A percentile compares a stretch with the other conserved stretches of the same genome.
phyloP scores from a whole-genome alignment of 2,888 invertebrate species.

The Pyralis farinalis region DNA sequence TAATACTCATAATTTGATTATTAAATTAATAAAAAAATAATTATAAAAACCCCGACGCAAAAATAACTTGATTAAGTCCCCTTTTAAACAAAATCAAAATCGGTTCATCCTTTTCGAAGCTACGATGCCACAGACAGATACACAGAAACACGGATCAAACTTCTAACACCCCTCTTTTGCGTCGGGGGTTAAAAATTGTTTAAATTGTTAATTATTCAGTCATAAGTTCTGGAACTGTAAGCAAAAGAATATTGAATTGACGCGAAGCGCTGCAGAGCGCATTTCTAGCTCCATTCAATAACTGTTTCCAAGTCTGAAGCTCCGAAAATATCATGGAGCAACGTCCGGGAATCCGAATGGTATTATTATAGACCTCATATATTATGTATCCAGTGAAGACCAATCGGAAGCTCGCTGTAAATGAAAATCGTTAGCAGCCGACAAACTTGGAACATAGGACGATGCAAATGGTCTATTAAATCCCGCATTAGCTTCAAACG shows the following conservation, averaged over 20 bases:
- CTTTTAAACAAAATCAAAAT: too few species aligned
- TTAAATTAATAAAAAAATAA: too few species aligned
- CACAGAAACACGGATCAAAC: too few species aligned
- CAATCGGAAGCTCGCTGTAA: constrained; percentile 53
- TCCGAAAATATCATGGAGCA: constrained; percentile 64
- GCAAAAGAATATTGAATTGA: neutral
- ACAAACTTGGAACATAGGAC: constrained; percentile 39
- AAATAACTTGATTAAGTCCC: too few species aligned
- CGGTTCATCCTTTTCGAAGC: too few species aligned
- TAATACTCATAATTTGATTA: too few species aligned
- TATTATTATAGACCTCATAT: constrained; percentile 71
- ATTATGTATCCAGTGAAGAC: constrained; percentile 63
- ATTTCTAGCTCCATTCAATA: constrained; percentile 17
- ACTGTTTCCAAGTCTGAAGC: constrained; percentile 41
- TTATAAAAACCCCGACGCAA: too few species aligned
- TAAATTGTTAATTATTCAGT: too few species aligned
- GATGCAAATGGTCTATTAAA: constrained; percentile 21
- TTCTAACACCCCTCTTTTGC: too few species aligned
- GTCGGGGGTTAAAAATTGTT: too few species aligned
- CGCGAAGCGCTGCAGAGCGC: neutral
- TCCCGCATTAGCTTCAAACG: constrained; percentile 13
- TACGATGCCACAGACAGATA: too few species aligned
- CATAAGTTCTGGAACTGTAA: too few species aligned
- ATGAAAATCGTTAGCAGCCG: constrained; percentile 65
- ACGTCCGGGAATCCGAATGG: constrained; percentile 47